Base-by-base conservation (phyloP, 1,140 invertebrate species). In the Drosophila obscura region DNA sequence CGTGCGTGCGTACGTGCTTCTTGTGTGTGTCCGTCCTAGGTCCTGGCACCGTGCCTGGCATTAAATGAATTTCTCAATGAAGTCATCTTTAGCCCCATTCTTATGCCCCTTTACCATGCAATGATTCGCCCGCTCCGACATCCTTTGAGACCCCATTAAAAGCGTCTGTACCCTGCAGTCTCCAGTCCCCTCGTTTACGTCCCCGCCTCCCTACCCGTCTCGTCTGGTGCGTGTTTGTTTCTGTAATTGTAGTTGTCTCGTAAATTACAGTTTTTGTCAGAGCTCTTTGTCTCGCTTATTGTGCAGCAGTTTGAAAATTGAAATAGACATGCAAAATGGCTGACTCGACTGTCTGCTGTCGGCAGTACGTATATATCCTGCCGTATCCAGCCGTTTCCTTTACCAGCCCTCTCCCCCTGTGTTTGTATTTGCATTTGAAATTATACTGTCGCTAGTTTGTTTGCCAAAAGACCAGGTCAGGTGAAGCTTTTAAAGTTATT, bases 51-150 rank as follows among this genome's bases (percentile, higher is more conserved):
- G 72, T 77, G 73, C 75, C 59, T 45, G 49, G 61, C 73, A 80
- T 67, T 71, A 57, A 80, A 80, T 78, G 55, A 66, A 76, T 80
- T 75, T 80, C 53, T 43, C 72, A 66, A 80, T 80, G 61, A 76
- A 80, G 77, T 72, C 77, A 76, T 66, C 43, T 46, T 49, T 68
- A 51, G 24, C 22, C 35, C 57, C 56, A 26, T n/a, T 4, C 5
- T 22, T 7, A 8, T 44, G 28, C n/a, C 15, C 31, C 19, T 46
- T 15, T 22, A 41, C 43, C n/a, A 24, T 52, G 13, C 19, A 39
- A 19, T 53, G 19, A 22, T 22, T 39, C 16, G 19, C 13, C 26
- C 3, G 43, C 43, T 43, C 49, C 48, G 46, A 73, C 68, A 73
- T 80, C 65, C 73, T 80, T 44, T 66, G 51, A 49, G 52, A 35